Evolutionary conservation across 2,797 vertebrate genomes (phyloP).

Genomic region (Phalanger gymnotis): DNA sequence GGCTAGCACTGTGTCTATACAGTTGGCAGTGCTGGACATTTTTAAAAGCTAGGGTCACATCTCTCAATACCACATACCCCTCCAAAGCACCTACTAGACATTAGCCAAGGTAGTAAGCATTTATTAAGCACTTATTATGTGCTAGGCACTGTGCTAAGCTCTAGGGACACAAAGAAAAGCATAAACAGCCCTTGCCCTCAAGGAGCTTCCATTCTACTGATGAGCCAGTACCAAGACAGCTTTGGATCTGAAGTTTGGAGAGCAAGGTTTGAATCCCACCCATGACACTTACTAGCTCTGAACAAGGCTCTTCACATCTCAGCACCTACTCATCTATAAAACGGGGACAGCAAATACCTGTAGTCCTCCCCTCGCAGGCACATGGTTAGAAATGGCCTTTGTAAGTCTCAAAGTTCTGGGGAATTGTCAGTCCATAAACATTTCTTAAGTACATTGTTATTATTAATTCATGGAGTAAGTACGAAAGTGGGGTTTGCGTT

Average conservation of each 20-base stretch:
- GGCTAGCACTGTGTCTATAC: too few species aligned
- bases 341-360: not conserved
- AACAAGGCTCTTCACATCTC: not conserved
- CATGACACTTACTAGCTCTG: not conserved
- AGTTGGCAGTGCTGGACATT: not conserved
- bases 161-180: not conserved
- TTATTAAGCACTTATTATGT: too few species aligned
- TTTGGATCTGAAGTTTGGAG: too few species aligned
- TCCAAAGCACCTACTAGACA: not conserved
- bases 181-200: not conserved
- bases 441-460: not conserved
- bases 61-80: not conserved
- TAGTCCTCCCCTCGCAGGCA: not conserved
- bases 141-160: not conserved
- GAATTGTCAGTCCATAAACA: not conserved
- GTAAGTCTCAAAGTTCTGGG: not conserved
- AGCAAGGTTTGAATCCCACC: not conserved
- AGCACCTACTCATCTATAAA: not conserved
- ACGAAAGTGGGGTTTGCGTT: not conserved
- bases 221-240: not conserved
- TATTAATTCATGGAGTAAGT: not conserved
- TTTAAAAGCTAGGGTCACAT: not conserved
- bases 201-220: not conserved
- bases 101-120: not conserved
- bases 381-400: not conserved